Evolutionary conservation across 2,888 invertebrate species (phyloP).

Genomic region (Aporophyla lueneburgensis): DNA sequence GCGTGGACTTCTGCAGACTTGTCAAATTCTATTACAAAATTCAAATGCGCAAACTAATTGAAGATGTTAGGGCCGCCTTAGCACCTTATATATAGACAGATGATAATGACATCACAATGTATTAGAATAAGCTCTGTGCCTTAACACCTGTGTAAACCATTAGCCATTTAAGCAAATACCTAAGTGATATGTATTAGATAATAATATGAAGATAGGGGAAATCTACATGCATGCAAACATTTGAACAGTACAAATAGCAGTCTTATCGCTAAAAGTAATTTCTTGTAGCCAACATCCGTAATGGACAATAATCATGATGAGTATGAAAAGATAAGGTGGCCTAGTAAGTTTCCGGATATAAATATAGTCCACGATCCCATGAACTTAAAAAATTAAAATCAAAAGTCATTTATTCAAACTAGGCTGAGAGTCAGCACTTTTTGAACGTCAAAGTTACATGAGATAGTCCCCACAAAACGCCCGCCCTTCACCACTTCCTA

Average conservation of each 20-base stretch:
- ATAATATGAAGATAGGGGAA: slow-evolving; percentile 20
- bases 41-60: neutral
- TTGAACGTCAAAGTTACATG: too few species aligned
- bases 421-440: too few species aligned
- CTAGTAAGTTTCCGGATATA: neutral
- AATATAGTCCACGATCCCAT: too few species aligned
- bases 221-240: slow-evolving; percentile 34
- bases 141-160: slow-evolving; percentile 40
- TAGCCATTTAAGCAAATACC: slow-evolving; percentile 30
- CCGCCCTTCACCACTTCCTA: too few species aligned
- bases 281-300: slow-evolving; percentile 34
- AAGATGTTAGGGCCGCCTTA: neutral
- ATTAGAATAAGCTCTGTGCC: slow-evolving; percentile 6
- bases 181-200: slow-evolving; percentile 37
- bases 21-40: neutral
- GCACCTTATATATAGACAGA: neutral
- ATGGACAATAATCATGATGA: slow-evolving; percentile 14
- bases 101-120: neutral
- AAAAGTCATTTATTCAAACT: too few species aligned
- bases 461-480: too few species aligned
- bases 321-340: slow-evolving; percentile 5
- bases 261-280: slow-evolving; percentile 49
- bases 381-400: too few species aligned
- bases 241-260: slow-evolving; percentile 35
- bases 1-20: neutral